Evolutionary conservation across 2,888 invertebrate species (phyloP), one percentile per base, ranked within the genome.

Genomic region (Taphrorychus bicolor): DNA sequence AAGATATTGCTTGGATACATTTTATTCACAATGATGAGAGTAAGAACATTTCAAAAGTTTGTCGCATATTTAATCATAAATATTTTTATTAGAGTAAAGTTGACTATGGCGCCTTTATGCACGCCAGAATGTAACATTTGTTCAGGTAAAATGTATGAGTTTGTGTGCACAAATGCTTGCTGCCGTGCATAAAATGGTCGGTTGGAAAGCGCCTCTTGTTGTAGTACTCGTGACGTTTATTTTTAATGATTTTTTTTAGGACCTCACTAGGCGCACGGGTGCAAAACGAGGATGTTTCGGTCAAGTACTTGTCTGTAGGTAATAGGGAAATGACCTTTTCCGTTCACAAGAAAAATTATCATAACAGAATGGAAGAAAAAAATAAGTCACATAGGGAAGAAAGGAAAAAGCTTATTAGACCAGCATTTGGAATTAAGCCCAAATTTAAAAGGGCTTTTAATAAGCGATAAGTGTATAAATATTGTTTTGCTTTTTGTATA

Each of bases 291-390:
- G 89, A 91, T 76, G 85, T 86, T 49, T 80, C 84, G 77, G 80
- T 86, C 75, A 80, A 84, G 79, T 76, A 88, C 76, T 76, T 87
- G 71, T 83, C 91, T 0, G 80, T 87, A 9, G 90, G 94, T 48
- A 93, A 91, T 79, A 86, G 89, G 59, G 91, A 93, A 83, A 92
- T 94, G 90, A 91, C 90, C 17, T 95, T 94, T 76, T 85, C 85
- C 2, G 85, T 90, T 75, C 86, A 86, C 71, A 86, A 86, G 69
- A 87, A 86, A 70, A 81, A 83, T 17, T 11, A 23, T 14, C 84
- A 87, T 69, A 83, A 82, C 0, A 85, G 85, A 40, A 84, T 86
- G 17, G 87, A 87, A 72, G 87, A 87, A 74, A 87, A 86, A 78
- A 81, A 86, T 74, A 87, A 86, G 71, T 88, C 86, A 75, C 91